phyloP scores from a whole-genome alignment of 2,797 vertebrate genomes.

The Gadopsis bispinosus region DNA sequence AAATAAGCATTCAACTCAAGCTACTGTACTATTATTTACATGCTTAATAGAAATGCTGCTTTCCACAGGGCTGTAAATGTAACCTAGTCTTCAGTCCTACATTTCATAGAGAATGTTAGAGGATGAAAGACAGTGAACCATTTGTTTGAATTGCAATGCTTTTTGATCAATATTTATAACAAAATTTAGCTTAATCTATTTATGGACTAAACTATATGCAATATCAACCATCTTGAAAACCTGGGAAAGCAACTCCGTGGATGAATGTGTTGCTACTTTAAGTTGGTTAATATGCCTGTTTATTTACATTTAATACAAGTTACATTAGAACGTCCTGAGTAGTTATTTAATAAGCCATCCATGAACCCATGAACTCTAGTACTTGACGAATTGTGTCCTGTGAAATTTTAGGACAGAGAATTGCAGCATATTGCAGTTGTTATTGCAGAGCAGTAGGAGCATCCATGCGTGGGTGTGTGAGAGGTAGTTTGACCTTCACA shows the following conservation, averaged over 20 bases:
- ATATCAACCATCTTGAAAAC: not conserved
- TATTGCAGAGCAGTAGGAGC: slow-evolving; percentile 9
- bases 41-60: not conserved
- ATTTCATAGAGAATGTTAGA: not conserved
- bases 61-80: not conserved
- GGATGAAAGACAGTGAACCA: not conserved
- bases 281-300: not conserved
- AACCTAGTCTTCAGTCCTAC: not conserved
- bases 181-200: not conserved
- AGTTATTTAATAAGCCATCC: not conserved
- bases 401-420: not conserved
- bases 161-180: too few relatives aligned
- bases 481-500: slow-evolving; percentile 64
- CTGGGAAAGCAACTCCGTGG: not conserved
- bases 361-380: not conserved
- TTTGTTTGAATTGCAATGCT: not conserved
- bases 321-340: not conserved
- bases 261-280: not conserved
- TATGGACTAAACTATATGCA: too few relatives aligned
- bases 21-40: not conserved
- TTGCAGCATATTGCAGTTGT: not conserved
- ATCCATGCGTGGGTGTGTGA: slow-evolving; percentile 45
- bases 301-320: not conserved
- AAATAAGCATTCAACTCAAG: not conserved
- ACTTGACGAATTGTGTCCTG: slow-evolving; percentile 5